Evolutionary conservation across 2,797 vertebrate genomes (phyloP), one percentile per base, ranked within the genome.

Genomic region (Hippoglossus hippoglossus): DNA sequence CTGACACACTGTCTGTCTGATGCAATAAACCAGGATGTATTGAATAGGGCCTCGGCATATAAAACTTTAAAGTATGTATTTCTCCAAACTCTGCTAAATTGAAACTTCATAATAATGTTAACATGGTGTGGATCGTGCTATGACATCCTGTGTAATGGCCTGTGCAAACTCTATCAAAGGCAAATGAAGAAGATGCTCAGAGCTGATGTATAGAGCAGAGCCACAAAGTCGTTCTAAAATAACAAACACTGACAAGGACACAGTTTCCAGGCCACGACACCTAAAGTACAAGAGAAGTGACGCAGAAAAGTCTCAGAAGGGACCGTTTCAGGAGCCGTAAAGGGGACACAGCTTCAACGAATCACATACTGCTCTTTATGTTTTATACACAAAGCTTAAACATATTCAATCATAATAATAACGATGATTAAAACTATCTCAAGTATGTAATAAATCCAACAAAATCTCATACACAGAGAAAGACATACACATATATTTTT

Each of bases 191-290:
- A 71, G 44, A 72, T 4, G 3, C 28, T 59, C 7, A 3, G 39
- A 63, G 39, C 9, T 1, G 1, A 26, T 25, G 15, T 47, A 19
- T 66, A 25, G 79, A 72, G 59, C 4, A 60, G 59, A 55, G 56
- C 39, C 51, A 55, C 22, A 68, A 82, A 82, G 59, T 19, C 34
- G 36, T 50, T 81, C 62, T 60, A 75, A 80, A 83, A 80, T 57
- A 82, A 87, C 46, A 61, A 58, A 63, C 46, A 63, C 44, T 21
- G 24, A 46, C 81, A 89, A 90, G 87, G 86, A 79, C 72, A 71
- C 63, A 5, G 75, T 68, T 66, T 88, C 83, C 62, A 81, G 84
- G 85, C 75, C 79, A 82, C 62, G 82, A 83, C 85, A 83, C 63
- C 67, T 71, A 79, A 78, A 79, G 71, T 73, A 71, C 59, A 51